Evolutionary conservation across 1,140 invertebrate genomes (phyloP), one percentile per base, ranked within the genome.

Genomic region (Chironomus striatipennis): DNA sequence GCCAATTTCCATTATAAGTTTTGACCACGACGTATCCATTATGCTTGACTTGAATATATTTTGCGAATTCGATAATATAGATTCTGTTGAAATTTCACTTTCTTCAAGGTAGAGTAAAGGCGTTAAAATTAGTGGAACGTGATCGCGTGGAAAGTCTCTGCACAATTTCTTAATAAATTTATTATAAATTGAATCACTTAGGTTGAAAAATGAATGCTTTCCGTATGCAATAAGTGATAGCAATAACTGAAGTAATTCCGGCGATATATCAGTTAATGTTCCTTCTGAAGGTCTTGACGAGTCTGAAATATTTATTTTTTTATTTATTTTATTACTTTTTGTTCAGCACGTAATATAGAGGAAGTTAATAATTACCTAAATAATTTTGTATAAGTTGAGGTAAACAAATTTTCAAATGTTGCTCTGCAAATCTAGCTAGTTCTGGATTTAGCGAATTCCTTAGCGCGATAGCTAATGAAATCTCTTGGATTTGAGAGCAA

Each of bases 1-100:
- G 57, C 95, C 94, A 78, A 96, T 88, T 84, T 98, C 95, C 80
- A 91, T 88, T 77, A 98, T 90, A 78, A 97, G 85, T 79, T 97
- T 92, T 75, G 91, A 88, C 78, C 93, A 83, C 76, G 91, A 88
- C 80, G 87, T 89, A 75, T 90, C 90, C 84, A 90, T 88, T 87
- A 90, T 88, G 80, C 70, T 75, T 73, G 78, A 73, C 17, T 72
- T 75, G 42, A 73, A 75, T 43, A 78, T 76, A 75, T 79, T 79
- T 73, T 79, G 77, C 73, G 79, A 78, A 81, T 79, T 79, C 76
- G 78, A 77, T 34, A 79, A 82, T 84, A 89, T 88, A 77, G 79
- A 85, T 73, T 88, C 87, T 74, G 90, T 86, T 74, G 89, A 85
- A 78, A 89, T 86, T 84, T 94, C 91, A 78, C 89, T 87, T 79